Base-by-base conservation (phyloP, 2,888 invertebrate genomes). In the Oxyteleia sp. region DNA sequence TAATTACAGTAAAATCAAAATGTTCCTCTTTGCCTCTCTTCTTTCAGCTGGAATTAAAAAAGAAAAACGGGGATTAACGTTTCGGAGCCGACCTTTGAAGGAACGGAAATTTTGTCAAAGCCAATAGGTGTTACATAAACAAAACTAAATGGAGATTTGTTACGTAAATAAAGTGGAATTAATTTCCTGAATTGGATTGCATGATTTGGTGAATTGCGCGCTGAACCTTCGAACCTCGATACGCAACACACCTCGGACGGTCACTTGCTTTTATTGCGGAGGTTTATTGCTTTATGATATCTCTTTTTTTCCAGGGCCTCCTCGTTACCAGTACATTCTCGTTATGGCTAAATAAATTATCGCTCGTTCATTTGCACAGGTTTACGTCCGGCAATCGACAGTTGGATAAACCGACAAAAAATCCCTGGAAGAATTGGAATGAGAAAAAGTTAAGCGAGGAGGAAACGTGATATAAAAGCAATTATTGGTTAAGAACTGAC, bases 281-380 rank as follows among this genome's bases (percentile, higher is more conserved):
- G 43, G 26, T 75, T 84, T 82, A 84, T 75, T 69, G 68, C 75
- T 82, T 84, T 84, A 75, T 82, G 79, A 75, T 75, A 71, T 68
- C 72, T 75, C 63, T 61, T 45, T 63, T 78, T 82, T 79, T 53
- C 66, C 57, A 59, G 15, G n/a, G 32, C 61, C 43, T 45, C 43
- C 71, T 71, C 59, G 49, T 71, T 66, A 61, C 49, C 47, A 32
- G 51, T 82, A 51, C 16, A 23, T 78, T 72, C 61, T 79, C 49
- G 69, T 82, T 79, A 84, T 29, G 16, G 43, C 20, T 68, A 78
- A 71, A 82, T 71, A 71, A 82, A 82, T 82, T 71, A 82, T 76
- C 43, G 47, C 55, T 20, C 18, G 41, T 51, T 64, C 32, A 63
- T 64, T 71, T n/a, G 47, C 29, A n/a, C 69, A 3, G 61, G 38